phyloP scores from a whole-genome alignment of 2,888 invertebrate genomes.

The Macroteleia sp. region DNA sequence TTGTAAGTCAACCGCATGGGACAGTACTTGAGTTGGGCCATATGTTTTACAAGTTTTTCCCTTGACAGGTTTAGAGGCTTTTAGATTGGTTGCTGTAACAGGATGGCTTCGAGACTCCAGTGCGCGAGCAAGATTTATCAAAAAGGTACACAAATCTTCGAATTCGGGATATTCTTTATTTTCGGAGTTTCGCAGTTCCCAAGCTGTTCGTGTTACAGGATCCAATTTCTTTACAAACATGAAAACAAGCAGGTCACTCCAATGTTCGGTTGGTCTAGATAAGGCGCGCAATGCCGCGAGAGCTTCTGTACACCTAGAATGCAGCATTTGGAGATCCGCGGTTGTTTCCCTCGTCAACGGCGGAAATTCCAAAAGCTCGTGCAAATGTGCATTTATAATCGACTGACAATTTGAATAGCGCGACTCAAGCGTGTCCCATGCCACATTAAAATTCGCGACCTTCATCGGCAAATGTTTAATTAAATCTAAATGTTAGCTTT shows the following conservation, averaged over 20 bases:
- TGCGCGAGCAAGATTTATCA: background rate
- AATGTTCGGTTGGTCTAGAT: background rate
- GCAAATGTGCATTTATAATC: constrained; percentile 30
- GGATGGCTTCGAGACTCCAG: background rate
- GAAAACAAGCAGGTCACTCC: background rate
- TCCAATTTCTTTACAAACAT: constrained; percentile 4
- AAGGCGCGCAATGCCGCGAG: background rate
- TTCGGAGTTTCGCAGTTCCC: background rate
- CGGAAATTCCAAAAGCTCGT: background rate
- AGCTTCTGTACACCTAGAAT: background rate
- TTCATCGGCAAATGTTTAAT: constrained; percentile 33
- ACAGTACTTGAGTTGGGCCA: background rate
- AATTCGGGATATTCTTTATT: background rate
- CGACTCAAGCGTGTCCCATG: constrained; percentile 37
- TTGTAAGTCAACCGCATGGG: background rate
- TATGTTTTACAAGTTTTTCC: background rate
- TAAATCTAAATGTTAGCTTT: background rate
- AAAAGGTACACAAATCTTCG: background rate
- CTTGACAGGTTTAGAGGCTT: background rate
- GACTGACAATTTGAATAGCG: constrained; percentile 38
- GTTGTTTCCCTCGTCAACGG: background rate
- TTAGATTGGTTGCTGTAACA: too few species aligned
- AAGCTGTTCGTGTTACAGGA: background rate
- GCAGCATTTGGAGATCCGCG: background rate
- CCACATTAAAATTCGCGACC: constrained; percentile 31